phyloP scores from a whole-genome alignment of 2,113 vertebrate genomes.

The Corythornis vintsioides region DNA sequence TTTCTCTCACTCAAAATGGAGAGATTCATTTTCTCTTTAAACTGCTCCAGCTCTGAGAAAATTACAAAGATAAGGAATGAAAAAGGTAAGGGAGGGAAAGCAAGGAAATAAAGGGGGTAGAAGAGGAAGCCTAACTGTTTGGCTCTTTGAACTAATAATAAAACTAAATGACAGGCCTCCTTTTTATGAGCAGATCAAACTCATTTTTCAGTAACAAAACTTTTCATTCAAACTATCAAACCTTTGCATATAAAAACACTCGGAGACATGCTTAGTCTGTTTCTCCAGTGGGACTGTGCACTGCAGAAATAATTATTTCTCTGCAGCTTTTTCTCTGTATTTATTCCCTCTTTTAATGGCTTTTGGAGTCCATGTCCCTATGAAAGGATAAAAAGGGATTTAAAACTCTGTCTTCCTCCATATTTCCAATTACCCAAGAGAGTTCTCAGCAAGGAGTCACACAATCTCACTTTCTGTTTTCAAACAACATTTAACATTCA shows the following conservation, averaged over 20 bases:
- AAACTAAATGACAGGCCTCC: background rate
- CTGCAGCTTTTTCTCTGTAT: background rate
- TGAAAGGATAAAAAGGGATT: background rate
- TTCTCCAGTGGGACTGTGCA: background rate
- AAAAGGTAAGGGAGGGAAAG: background rate
- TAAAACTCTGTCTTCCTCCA: background rate
- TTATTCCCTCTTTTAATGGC: background rate
- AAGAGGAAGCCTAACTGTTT: background rate
- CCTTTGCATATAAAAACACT: background rate
- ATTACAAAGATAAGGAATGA: background rate
- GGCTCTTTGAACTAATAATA: background rate
- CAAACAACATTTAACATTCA: background rate
- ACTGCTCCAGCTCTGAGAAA: background rate
- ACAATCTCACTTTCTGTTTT: background rate
- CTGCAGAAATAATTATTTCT: background rate
- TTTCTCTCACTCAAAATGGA: background rate
- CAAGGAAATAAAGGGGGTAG: background rate
- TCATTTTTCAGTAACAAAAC: background rate
- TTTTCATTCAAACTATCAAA: background rate
- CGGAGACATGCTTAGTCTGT: background rate
- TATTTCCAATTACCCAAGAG: background rate
- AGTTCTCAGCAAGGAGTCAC: background rate
- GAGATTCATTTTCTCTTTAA: background rate
- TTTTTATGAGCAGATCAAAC: conserved; percentile 12
- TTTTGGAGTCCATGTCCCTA: background rate